A percentile compares a stretch with the other conserved stretches of the same genome.
Conservation (phyloP, 2,797 vertebrate species). For the Triplophysa bombifrons region DNA sequence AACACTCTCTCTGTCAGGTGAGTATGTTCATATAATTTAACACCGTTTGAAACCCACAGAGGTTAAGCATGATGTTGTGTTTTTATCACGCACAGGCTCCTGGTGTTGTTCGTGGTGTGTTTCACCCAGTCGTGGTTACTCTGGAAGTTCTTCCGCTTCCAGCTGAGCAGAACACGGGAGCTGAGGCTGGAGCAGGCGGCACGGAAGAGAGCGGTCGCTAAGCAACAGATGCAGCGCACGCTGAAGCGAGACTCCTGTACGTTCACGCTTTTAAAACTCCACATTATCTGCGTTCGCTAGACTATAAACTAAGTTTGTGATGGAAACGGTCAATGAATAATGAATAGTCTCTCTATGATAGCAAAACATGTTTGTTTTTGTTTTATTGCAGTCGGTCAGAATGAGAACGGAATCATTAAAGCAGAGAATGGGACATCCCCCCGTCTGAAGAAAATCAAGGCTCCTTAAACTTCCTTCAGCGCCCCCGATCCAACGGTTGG, state of each 20-base stretch:
- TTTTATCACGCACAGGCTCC: conserved; percentile 78
- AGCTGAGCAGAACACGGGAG: conserved; percentile 94
- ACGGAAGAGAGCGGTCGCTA: conserved; percentile 77
- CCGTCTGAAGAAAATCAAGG: conserved; percentile 93
- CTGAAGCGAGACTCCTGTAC: conserved; percentile 89
- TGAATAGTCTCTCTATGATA: background rate
- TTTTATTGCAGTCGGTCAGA: conserved; percentile 77
- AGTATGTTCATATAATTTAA: conserved; percentile 5
- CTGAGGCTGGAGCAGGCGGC: conserved; percentile 86
- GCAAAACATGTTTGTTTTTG: background rate
- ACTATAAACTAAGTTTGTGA: background rate
- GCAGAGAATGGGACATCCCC: conserved; percentile 92
- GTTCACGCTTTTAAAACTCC: conserved; percentile 41
- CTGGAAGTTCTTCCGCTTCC: conserved; percentile 98
- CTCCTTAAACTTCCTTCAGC: conserved; percentile 76
- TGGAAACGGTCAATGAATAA: no score
- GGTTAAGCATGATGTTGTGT: background rate
- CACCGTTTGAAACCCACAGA: background rate
- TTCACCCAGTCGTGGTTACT: conserved; percentile 95
- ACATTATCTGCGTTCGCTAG: background rate
- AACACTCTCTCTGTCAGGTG: conserved; percentile 92
- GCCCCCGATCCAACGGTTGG: conserved; percentile 62
- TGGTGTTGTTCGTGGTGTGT: conserved; percentile 88
- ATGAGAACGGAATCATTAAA: conserved; percentile 93
- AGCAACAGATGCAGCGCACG: conserved; percentile 79